These are phyloP conservation scores for Phyllostomus discolor DNA, from an alignment of 2,113 vertebrate species.

Conservation along the genomic window DNA sequence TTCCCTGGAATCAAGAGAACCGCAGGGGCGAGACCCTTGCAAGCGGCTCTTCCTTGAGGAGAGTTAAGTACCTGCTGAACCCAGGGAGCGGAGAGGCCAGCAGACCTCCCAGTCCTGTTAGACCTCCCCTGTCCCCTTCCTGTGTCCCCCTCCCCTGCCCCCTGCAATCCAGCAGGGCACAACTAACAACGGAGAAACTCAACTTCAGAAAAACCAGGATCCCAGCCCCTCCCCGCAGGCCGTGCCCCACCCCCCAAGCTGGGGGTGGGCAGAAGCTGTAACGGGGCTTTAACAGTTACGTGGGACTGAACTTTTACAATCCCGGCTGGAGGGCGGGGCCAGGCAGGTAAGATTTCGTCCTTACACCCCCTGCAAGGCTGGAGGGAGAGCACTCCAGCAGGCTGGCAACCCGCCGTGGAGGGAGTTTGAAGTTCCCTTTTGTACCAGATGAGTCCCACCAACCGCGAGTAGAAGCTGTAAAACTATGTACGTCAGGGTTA, in stretches of 20 bases:
- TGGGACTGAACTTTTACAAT: background rate
- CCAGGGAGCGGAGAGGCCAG: fast-evolving
- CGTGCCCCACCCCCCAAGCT: no score
- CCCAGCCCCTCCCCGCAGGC: background rate
- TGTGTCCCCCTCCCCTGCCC: fast-evolving
- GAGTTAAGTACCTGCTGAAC: background rate
- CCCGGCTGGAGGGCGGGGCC: background rate
- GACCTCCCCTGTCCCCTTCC: background rate
- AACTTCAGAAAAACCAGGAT: fast-evolving
- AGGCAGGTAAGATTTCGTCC: background rate
- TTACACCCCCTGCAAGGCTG: background rate
- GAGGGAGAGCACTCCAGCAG: background rate
- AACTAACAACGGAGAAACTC: fast-evolving
- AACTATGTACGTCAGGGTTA: background rate
- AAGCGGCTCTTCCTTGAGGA: fast-evolving
- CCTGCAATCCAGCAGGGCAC: background rate
- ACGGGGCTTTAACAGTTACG: no score
- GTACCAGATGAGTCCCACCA: background rate
- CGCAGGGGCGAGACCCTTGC: no score
- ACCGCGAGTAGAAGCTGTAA: background rate
- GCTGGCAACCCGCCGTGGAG: background rate
- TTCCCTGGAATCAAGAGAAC: background rate
- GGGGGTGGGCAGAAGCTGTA: background rate
- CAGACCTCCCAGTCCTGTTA: no score
- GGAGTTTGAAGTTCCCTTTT: background rate